phyloP scores from a whole-genome alignment of 1,140 invertebrate genomes.

The Riptortus pedestris region DNA sequence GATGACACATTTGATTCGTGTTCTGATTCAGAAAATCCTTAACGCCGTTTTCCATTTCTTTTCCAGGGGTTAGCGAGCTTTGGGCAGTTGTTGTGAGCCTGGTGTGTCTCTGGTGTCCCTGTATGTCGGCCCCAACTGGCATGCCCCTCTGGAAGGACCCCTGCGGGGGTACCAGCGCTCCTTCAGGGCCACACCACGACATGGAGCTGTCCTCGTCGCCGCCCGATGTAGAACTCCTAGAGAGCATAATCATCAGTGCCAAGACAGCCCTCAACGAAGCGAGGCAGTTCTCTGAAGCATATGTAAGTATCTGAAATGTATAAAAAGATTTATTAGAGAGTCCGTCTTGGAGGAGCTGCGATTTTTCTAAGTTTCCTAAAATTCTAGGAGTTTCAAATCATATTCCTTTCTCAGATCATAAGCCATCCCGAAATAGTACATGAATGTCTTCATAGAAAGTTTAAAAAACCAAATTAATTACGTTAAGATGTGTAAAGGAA shows the following conservation, averaged over 20 bases:
- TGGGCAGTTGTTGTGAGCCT: conserved; percentile 14
- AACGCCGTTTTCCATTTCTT: no score
- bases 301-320: conserved; percentile 13
- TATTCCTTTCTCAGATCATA: no score
- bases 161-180: conserved; percentile 12
- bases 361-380: no score
- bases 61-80: conserved; percentile 21
- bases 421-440: no score
- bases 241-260: not conserved
- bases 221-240: conserved; percentile 2
- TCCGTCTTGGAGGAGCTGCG: no score
- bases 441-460: no score
- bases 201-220: not conserved
- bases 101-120: conserved; percentile 4
- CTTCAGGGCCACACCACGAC: not conserved
- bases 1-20: no score
- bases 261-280: conserved; percentile 11
- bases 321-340: no score
- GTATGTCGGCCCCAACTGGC: conserved; percentile 17
- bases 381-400: no score
- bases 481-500: no score
- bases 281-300: conserved; percentile 10
- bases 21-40: no score
- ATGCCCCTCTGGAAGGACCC: conserved; percentile 14
- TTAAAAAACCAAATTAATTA: no score